Conservation (phyloP, 2,888 invertebrate species). For the Ametastegia equiseti region DNA sequence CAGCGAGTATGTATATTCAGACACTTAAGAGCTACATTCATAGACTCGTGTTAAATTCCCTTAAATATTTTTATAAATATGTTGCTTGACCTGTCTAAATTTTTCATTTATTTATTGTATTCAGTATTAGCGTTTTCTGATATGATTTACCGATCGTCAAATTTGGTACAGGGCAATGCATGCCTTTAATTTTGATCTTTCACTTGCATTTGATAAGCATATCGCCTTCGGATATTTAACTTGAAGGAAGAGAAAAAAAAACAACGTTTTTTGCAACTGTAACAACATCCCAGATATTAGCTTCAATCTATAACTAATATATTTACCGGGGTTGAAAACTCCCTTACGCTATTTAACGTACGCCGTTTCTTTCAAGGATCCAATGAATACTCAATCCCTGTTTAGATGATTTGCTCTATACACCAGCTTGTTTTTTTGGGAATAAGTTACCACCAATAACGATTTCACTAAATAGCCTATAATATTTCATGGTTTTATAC, state of each 20-base stretch:
- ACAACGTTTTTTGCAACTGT: background rate
- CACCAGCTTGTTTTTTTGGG: background rate
- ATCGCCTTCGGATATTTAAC: background rate
- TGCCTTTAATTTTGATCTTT: background rate
- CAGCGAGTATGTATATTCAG: constrained; percentile 51
- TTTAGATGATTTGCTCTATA: background rate
- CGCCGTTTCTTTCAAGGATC: background rate
- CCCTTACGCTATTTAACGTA: background rate
- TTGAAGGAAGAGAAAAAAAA: background rate
- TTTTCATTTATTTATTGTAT: background rate
- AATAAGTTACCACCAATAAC: background rate
- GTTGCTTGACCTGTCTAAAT: background rate
- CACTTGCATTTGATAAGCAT: background rate
- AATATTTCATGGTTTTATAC: background rate
- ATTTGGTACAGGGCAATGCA: background rate
- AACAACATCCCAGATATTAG: background rate
- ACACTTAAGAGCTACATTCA: constrained; percentile 65
- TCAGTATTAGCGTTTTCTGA: background rate
- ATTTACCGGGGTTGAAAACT: background rate
- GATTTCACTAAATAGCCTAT: background rate
- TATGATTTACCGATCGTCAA: background rate
- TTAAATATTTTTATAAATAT: background rate
- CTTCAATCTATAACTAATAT: constrained; percentile 2
- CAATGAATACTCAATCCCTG: background rate
- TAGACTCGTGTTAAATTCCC: constrained; percentile 53